A percentile compares a stretch with the other conserved stretches of the same genome.
Conservation (phyloP, 1,140 invertebrate genomes). For the Hycleus cichorii region DNA sequence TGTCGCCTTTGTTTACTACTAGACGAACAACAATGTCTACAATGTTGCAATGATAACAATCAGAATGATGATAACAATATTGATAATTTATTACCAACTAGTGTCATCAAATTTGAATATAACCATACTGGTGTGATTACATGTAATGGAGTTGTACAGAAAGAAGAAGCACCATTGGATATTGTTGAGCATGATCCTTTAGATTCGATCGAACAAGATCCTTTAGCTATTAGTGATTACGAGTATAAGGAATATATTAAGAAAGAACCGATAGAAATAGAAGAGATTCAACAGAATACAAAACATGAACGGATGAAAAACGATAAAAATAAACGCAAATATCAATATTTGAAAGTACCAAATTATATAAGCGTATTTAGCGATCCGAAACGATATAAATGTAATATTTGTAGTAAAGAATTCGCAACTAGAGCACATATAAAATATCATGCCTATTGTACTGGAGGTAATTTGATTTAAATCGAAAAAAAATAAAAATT, state of each 20-base stretch:
- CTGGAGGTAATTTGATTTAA: conserved; percentile 23
- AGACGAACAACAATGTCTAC: conserved; percentile 39
- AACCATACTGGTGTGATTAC: conserved; percentile 27
- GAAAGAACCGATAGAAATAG: not conserved
- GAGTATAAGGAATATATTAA: too few species aligned
- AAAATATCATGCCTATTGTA: conserved; percentile 39
- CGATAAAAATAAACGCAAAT: conserved; percentile 18
- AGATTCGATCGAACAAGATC: too few species aligned
- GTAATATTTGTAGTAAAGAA: conserved; percentile 36
- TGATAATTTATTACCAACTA: not conserved
- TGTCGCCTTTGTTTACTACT: conserved; percentile 41
- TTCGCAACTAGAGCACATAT: conserved; percentile 36
- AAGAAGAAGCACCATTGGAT: not conserved
- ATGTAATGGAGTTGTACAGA: conserved; percentile 20
- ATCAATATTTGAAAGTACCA: conserved; percentile 23
- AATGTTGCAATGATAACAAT: conserved; percentile 29
- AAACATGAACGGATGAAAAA: not conserved
- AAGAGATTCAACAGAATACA: not conserved
- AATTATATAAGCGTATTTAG: conserved; percentile 28
- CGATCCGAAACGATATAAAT: conserved; percentile 29
- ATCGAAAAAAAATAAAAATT: not conserved
- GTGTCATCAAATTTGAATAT: conserved; percentile 10
- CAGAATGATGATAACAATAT: not conserved
- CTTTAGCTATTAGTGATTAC: too few species aligned
- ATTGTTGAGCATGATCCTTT: too few species aligned